phyloP scores from a whole-genome alignment of 2,113 vertebrate species.

The Danionella cerebrum region DNA sequence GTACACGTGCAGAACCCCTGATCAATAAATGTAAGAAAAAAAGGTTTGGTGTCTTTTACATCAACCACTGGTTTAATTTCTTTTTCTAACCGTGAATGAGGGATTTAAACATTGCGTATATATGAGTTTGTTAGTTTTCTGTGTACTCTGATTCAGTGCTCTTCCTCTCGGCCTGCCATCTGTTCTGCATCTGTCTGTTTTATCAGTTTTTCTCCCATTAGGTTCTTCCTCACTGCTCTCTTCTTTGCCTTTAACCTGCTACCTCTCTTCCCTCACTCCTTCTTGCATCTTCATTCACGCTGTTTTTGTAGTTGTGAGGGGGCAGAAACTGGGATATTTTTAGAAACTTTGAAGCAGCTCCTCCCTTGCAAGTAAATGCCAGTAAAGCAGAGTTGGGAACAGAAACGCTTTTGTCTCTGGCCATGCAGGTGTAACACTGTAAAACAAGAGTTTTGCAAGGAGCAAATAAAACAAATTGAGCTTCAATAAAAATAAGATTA shows the following conservation, averaged over 20 bases:
- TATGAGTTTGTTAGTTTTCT: too few relatives aligned
- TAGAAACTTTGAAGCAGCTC: constrained; percentile 11
- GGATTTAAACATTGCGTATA: too few relatives aligned
- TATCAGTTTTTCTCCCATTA: constrained; percentile 14
- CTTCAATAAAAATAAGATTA: too few relatives aligned
- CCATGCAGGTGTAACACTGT: too few relatives aligned
- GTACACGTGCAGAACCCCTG: too few relatives aligned
- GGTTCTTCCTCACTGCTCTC: not conserved
- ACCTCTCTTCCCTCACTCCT: not conserved
- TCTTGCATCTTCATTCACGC: constrained; percentile 5
- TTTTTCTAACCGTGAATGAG: too few relatives aligned
- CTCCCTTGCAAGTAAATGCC: constrained; percentile 16
- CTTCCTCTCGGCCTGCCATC: constrained; percentile 26
- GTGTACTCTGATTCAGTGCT: not conserved
- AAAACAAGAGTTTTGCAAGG: too few relatives aligned
- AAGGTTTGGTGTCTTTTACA: too few relatives aligned
- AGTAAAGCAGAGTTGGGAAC: not conserved
- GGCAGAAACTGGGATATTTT: constrained; percentile 17
- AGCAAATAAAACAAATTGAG: too few relatives aligned
- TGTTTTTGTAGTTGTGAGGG: constrained; percentile 3
- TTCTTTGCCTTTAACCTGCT: constrained; percentile 10
- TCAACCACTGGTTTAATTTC: too few relatives aligned
- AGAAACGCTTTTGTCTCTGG: not conserved
- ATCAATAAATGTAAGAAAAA: too few relatives aligned
- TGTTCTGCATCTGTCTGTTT: constrained; percentile 33